A percentile compares a stretch with the other conserved stretches of the same genome.
Conservation (phyloP, 2,888 invertebrate species). For the Drosophila tanythrix region DNA sequence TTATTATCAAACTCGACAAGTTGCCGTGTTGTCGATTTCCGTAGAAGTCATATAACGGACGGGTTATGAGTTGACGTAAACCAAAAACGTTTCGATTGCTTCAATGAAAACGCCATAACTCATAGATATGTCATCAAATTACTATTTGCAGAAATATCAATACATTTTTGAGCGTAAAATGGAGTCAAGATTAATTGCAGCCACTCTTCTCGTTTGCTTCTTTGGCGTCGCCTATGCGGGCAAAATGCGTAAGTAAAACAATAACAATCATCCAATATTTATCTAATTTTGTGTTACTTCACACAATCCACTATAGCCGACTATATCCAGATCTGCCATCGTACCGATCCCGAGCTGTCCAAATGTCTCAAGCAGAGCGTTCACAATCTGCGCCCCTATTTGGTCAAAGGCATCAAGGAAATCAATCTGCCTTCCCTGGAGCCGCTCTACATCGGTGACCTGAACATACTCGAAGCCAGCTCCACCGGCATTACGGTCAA, state of each 20-base stretch:
- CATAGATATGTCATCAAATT: slow-evolving; percentile 4
- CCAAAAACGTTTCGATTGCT: not conserved
- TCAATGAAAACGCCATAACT: not conserved
- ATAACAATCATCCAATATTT: not conserved
- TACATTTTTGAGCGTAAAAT: slow-evolving; percentile 36
- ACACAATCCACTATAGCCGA: slow-evolving; percentile 86
- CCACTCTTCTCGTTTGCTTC: slow-evolving; percentile 47
- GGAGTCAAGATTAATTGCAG: slow-evolving; percentile 53
- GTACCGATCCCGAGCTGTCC: slow-evolving; percentile 87
- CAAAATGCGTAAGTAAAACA: slow-evolving; percentile 74
- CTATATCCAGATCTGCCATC: slow-evolving; percentile 88
- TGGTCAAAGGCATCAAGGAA: slow-evolving; percentile 88
- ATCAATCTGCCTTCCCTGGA: slow-evolving; percentile 89
- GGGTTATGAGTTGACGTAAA: slow-evolving; percentile 16
- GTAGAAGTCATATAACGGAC: slow-evolving; percentile 10
- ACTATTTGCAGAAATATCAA: slow-evolving; percentile 30
- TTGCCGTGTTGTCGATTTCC: slow-evolving; percentile 32
- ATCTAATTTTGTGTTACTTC: not conserved
- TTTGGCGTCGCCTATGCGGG: slow-evolving; percentile 50
- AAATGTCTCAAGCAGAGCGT: slow-evolving; percentile 88
- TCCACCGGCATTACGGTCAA: slow-evolving; percentile 77
- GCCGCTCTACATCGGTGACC: slow-evolving; percentile 89
- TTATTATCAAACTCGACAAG: slow-evolving; percentile 6
- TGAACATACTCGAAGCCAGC: slow-evolving; percentile 88
- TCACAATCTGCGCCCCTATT: slow-evolving; percentile 87